Percentiles rank a stretch among this genome's conserved stretches.
phyloP scores from a whole-genome alignment of 1,140 invertebrate species.

The Tribolium madens region DNA sequence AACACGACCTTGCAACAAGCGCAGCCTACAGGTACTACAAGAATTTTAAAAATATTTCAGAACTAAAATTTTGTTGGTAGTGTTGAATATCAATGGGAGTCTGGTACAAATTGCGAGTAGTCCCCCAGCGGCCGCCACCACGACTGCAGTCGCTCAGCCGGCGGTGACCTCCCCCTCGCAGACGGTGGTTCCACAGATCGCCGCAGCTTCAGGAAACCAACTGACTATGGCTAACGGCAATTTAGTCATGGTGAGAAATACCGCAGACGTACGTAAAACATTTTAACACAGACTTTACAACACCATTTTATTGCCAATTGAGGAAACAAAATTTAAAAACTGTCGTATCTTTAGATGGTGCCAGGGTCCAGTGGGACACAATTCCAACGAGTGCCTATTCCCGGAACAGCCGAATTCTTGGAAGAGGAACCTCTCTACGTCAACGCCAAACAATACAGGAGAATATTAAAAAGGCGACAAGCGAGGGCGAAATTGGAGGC shows the following conservation, averaged over 20 bases:
- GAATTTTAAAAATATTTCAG: background rate
- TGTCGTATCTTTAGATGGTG: constrained; percentile 71
- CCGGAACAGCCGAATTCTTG: constrained; percentile 78
- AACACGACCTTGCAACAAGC: constrained; percentile 71
- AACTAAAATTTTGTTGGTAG: constrained; percentile 63
- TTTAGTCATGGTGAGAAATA: constrained; percentile 76
- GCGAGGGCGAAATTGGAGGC: constrained; percentile 92
- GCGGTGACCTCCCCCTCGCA: constrained; percentile 62
- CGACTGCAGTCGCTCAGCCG: constrained; percentile 63
- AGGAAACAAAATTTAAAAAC: background rate
- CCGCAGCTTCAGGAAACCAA: constrained; percentile 59
- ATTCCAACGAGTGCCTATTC: constrained; percentile 75
- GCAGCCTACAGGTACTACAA: constrained; percentile 70
- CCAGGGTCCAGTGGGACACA: constrained; percentile 71
- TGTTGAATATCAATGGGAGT: constrained; percentile 81
- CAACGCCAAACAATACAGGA: constrained; percentile 97
- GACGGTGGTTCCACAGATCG: constrained; percentile 61
- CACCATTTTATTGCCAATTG: background rate
- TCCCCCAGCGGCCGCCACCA: constrained; percentile 57
- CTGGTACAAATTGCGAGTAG: constrained; percentile 75
- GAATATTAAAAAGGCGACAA: constrained; percentile 90
- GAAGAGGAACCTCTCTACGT: constrained; percentile 97
- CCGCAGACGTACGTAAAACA: constrained; percentile 59
- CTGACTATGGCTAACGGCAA: constrained; percentile 70
- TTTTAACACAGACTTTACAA: constrained; percentile 40